A percentile compares a stretch with the other conserved stretches of the same genome.
Conservation (phyloP, 2,797 vertebrate species). For the Morelia viridis region DNA sequence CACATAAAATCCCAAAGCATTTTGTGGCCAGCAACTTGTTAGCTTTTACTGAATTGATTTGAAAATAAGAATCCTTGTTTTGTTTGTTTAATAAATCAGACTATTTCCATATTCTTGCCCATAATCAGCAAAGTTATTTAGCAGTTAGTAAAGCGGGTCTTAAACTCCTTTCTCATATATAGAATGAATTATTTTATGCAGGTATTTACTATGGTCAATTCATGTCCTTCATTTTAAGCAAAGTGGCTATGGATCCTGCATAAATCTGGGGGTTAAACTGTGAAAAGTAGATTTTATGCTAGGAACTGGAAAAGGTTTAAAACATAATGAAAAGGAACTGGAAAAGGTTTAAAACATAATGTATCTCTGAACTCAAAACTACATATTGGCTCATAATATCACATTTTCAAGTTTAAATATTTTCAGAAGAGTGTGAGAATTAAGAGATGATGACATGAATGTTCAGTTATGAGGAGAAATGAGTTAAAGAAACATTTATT, state of each 20-base stretch:
- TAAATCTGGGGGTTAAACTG: constrained; percentile 72
- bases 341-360: constrained; percentile 15
- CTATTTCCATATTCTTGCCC: constrained; percentile 71
- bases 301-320: constrained; percentile 2
- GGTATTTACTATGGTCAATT: constrained; percentile 74
- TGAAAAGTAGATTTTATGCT: constrained; percentile 60
- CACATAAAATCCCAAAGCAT: constrained; percentile 64
- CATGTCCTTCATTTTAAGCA: constrained; percentile 70
- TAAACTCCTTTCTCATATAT: constrained; percentile 68
- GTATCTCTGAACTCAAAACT: constrained; percentile 56
- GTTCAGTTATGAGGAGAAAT: not conserved
- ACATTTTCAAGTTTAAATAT: constrained; percentile 38
- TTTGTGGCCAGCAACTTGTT: constrained; percentile 73
- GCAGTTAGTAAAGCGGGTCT: constrained; percentile 67
- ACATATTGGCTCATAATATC: constrained; percentile 68
- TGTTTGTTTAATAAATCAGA: constrained; percentile 76
- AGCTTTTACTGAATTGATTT: constrained; percentile 77
- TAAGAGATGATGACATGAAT: constrained; percentile 21
- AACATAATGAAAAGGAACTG: constrained; percentile 1
- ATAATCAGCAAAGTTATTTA: constrained; percentile 65
- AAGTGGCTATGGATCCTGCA: constrained; percentile 76
- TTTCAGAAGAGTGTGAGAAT: not conserved
- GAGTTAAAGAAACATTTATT: not conserved
- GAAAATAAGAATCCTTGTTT: constrained; percentile 75
- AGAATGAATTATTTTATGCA: constrained; percentile 75